Base-by-base conservation (phyloP, 1,140 invertebrate genomes). In the Teleogryllus occipitalis region DNA sequence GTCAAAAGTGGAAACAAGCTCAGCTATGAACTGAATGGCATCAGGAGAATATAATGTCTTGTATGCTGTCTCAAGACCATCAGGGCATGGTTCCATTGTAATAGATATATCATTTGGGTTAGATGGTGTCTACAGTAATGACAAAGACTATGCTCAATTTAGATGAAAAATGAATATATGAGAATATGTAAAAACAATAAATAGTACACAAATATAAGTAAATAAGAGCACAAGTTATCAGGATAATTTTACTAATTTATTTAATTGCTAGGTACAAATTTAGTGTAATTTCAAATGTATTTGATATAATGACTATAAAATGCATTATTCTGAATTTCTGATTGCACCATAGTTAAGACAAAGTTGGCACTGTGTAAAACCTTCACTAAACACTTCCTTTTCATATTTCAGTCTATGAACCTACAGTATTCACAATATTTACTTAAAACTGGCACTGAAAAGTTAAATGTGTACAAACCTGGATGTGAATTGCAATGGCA, bases 1-100 rank as follows among this genome's bases (percentile, higher is more conserved):
- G 77, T 78, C 77, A 48, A 78, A 78, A 21, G 47, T 74, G 72
- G 8, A 12, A n/a, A 78, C 77, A 27, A 65, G 49, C 18, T 78
- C 72, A 18, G 77, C 49, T 7, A 78, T 48, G 47, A 78, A 78
- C 22, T 74, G 21, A 12, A 78, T 49, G 8, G 77, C 49, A 6
- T 7, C 8, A 15, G 8, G n/a, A 65, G 14, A 54, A 39, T 54
- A 21, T 6, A 78, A 8, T 8, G 7, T 47, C 0, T 78, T 21
- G 49, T 65, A 27, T 47, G 10, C 10, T 10, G 4, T n/a, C 22
- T 74, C 54, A 14, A 78, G 39, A 18, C 72, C 49, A n/a, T 7
- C 8, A 21, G 54, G 77, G 4, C 39, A 54, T 7, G 77, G 48
- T 4, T 78, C 77, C 8, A 78, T 3, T 14, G 7, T 7, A 15